Percentiles rank a stretch among this genome's conserved stretches.
These are phyloP conservation scores for Calliphora vicina DNA, from an alignment of 1,140 invertebrate species.

Conservation along the genomic window DNA sequence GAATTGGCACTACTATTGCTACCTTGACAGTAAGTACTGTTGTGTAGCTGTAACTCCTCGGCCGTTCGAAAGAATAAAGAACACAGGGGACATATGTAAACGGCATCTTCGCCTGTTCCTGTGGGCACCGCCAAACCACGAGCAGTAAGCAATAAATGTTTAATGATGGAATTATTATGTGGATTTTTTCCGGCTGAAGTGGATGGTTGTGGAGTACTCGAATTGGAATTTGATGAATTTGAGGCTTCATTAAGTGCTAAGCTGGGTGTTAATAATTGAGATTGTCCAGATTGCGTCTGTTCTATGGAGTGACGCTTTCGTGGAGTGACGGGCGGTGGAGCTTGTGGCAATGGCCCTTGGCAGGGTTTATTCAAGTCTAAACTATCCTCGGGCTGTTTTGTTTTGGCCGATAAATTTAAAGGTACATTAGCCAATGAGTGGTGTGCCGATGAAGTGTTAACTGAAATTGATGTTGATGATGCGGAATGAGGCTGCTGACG, in stretches of 20 bases:
- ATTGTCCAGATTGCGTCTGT: not conserved
- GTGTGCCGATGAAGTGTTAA: slow-evolving; percentile 51
- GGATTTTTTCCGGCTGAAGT: slow-evolving; percentile 34
- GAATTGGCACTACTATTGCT: slow-evolving; percentile 58
- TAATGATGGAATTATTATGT: slow-evolving; percentile 79
- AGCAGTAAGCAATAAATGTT: slow-evolving; percentile 80
- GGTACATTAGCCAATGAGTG: slow-evolving; percentile 45
- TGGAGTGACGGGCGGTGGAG: slow-evolving; percentile 10
- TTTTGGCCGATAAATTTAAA: slow-evolving; percentile 47
- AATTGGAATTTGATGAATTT: slow-evolving; percentile 30
- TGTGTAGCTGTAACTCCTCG: slow-evolving; percentile 75
- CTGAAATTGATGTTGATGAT: slow-evolving; percentile 45
- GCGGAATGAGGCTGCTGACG: not conserved
- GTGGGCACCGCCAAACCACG: slow-evolving; percentile 64
- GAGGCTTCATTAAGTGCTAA: slow-evolving; percentile 17
- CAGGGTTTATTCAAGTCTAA: not conserved
- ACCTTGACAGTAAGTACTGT: slow-evolving; percentile 71
- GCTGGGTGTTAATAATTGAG: not conserved
- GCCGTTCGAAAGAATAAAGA: slow-evolving; percentile 72
- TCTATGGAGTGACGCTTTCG: slow-evolving; percentile 42
- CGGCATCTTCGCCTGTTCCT: slow-evolving; percentile 66
- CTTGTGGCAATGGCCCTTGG: not conserved
- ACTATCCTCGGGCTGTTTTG: slow-evolving; percentile 21
- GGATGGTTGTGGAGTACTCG: not conserved
- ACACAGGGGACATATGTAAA: slow-evolving; percentile 71